phyloP scores from a whole-genome alignment of 2,888 invertebrate genomes.

The Dysmachus trigonus region DNA sequence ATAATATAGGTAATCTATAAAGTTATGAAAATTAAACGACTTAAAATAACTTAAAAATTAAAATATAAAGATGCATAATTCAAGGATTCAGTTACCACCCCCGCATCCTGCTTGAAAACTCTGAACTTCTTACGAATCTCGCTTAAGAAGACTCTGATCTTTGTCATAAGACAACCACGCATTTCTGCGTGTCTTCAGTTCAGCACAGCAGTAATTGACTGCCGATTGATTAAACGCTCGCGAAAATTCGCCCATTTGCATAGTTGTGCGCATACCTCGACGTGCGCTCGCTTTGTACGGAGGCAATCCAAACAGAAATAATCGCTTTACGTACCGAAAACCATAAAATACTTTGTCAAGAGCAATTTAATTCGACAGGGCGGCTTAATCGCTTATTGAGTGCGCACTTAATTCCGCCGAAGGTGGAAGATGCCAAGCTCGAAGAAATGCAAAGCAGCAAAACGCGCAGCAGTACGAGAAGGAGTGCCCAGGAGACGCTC shows the following conservation, averaged over 20 bases:
- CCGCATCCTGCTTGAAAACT: not conserved
- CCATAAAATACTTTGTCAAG: conserved; percentile 50
- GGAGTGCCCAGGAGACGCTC: conserved; percentile 10
- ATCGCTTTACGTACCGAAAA: conserved; percentile 40
- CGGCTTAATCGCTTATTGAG: conserved; percentile 49
- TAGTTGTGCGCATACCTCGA: not conserved
- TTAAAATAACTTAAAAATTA: too few species aligned
- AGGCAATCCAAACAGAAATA: conserved; percentile 41
- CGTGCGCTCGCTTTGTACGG: conserved; percentile 3
- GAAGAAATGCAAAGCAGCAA: conserved; percentile 30
- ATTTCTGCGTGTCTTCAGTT: not conserved
- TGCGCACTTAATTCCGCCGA: conserved; percentile 39
- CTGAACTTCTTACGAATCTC: not conserved
- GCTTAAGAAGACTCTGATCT: not conserved
- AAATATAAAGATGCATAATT: too few species aligned
- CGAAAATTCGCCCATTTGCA: conserved; percentile 15
- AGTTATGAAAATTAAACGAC: too few species aligned
- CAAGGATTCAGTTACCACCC: too few species aligned
- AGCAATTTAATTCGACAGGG: conserved; percentile 50
- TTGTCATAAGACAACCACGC: not conserved
- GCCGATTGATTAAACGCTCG: conserved; percentile 18
- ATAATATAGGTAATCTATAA: too few species aligned
- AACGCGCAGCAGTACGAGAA: not conserved
- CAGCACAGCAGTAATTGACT: conserved; percentile 14
- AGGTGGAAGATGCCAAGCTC: not conserved